Evolutionary conservation across 2,113 vertebrate genomes (phyloP).

Genomic region (Odontesthes bonariensis): DNA sequence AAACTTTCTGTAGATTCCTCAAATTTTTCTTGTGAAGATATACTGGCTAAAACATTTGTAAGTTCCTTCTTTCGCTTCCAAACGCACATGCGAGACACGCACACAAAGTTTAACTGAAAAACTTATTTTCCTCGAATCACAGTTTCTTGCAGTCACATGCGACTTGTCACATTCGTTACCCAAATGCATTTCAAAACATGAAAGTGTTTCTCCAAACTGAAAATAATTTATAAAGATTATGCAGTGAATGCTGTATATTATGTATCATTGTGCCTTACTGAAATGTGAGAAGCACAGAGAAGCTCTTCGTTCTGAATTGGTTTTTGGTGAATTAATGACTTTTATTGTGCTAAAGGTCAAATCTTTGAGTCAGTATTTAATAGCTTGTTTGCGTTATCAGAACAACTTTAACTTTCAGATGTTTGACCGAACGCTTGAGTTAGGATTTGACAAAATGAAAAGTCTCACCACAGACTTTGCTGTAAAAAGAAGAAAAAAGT

Average conservation of each 20-base stretch:
- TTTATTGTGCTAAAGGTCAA: constrained; percentile 37
- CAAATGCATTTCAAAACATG: constrained; percentile 43
- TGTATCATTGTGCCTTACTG: constrained; percentile 64
- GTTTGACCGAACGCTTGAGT: background rate
- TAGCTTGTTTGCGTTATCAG: background rate
- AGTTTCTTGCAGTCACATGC: background rate
- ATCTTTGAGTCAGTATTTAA: constrained; percentile 34
- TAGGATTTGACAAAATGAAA: background rate
- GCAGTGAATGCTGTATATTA: constrained; percentile 26
- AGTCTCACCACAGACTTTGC: background rate
- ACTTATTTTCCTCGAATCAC: background rate
- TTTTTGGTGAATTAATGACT: background rate
- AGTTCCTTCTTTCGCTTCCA: background rate
- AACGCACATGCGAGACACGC: background rate
- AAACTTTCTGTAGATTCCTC: background rate
- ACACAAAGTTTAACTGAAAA: constrained; percentile 8
- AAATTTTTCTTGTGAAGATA: background rate
- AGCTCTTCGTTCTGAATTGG: constrained; percentile 5
- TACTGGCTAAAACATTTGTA: constrained; percentile 7
- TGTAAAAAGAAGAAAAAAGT: too few species aligned
- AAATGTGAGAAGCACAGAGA: constrained; percentile 18
- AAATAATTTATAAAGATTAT: constrained; percentile 25
- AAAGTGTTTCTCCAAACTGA: constrained; percentile 10
- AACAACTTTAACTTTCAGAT: constrained; percentile 2
- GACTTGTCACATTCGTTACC: constrained; percentile 9